Evolutionary conservation across 2,113 vertebrate genomes (phyloP).

Genomic region (Isichthys henryi): DNA sequence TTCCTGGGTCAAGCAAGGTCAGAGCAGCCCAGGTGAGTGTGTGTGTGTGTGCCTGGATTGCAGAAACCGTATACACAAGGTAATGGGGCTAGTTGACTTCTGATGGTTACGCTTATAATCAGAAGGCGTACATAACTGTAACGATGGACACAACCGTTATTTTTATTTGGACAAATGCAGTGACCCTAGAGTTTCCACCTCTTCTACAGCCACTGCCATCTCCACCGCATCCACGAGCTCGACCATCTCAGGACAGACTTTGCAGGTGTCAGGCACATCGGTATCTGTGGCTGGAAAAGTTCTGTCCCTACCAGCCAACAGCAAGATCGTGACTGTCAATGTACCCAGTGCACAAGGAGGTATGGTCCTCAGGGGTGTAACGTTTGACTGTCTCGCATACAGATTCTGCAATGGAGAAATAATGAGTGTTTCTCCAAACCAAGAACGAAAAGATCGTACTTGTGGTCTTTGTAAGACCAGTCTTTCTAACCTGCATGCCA

Average conservation of each 20-base stretch:
- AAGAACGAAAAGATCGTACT: neutral
- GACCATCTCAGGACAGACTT: constrained; percentile 85
- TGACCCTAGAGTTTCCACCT: constrained; percentile 36
- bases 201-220: constrained; percentile 74
- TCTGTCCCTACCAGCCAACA: constrained; percentile 94
- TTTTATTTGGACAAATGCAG: neutral
- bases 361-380: constrained; percentile 41
- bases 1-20: constrained; percentile 97
- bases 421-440: neutral
- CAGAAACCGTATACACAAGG: neutral
- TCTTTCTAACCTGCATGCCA: neutral
- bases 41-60: neutral
- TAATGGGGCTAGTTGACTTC: neutral
- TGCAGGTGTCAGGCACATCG: constrained; percentile 89
- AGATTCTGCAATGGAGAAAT: neutral
- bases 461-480: neutral
- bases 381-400: neutral
- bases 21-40: constrained; percentile 74
- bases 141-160: neutral
- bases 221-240: constrained; percentile 74
- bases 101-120: neutral
- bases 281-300: constrained; percentile 89
- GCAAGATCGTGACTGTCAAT: constrained; percentile 98
- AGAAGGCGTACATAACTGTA: neutral
- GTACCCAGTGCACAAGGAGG: constrained; percentile 96